Conservation (phyloP, 2,113 vertebrate genomes). For the Pygathrix nemaeus region DNA sequence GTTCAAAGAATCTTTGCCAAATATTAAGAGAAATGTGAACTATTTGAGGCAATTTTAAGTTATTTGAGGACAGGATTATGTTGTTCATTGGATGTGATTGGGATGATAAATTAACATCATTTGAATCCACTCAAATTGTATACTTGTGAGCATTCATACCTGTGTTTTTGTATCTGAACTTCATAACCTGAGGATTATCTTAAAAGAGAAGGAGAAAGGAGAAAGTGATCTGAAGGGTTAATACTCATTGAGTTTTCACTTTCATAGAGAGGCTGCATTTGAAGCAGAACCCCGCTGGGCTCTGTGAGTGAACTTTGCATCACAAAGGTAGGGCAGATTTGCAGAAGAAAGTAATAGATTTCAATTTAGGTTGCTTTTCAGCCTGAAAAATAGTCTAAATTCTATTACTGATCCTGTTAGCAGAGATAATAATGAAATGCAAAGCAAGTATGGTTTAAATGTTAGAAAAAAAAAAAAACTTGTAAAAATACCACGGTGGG, state of each 20-base stretch:
- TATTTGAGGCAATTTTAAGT: constrained; percentile 30
- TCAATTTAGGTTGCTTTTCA: constrained; percentile 40
- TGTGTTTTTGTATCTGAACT: background rate
- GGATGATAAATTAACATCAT: background rate
- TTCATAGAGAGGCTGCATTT: background rate
- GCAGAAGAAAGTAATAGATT: constrained; percentile 31
- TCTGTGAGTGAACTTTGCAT: background rate
- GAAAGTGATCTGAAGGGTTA: background rate
- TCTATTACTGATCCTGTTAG: constrained; percentile 20
- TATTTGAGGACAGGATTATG: constrained; percentile 51
- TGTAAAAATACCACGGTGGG: constrained; percentile 21
- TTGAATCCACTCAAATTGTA: background rate
- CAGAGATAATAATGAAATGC: constrained; percentile 49
- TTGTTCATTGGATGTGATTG: background rate
- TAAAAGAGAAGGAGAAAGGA: background rate
- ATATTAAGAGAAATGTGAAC: constrained; percentile 62
- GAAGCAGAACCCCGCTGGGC: background rate
- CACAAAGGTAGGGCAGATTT: background rate
- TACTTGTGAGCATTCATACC: background rate
- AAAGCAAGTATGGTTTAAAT: constrained; percentile 22
- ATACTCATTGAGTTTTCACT: background rate
- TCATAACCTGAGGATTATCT: background rate
- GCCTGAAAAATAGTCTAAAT: constrained; percentile 15
- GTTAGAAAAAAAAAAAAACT: background rate
- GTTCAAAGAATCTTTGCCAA: constrained; percentile 72